Evolutionary conservation across 2,888 invertebrate species (phyloP).

Genomic region (Isotomurus palustris): DNA sequence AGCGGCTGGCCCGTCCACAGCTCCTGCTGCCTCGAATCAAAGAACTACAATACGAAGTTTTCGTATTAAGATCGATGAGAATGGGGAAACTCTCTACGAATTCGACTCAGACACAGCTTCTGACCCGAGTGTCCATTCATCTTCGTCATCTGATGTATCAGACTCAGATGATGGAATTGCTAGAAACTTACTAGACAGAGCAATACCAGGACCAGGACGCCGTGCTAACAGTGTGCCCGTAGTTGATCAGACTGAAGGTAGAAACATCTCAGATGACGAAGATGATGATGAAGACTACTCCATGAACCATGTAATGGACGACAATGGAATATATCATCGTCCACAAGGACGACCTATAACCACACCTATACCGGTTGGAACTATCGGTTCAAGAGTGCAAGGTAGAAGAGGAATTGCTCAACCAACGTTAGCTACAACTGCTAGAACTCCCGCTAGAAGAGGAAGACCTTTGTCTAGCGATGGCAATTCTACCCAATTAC

Average conservation of each 20-base stretch:
- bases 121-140: not conserved
- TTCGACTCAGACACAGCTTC: constrained; percentile 28
- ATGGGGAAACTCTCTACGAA: constrained; percentile 30
- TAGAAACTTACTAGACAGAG: no score
- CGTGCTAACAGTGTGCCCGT: no score
- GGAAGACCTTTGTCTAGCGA: no score
- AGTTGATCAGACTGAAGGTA: constrained; percentile 1
- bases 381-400: no score
- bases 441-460: not conserved
- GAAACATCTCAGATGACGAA: not conserved
- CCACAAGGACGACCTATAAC: not conserved
- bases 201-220: constrained; percentile 7
- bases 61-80: constrained; percentile 21
- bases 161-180: constrained; percentile 10
- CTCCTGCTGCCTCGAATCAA: no score
- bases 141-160: no score
- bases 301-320: not conserved
- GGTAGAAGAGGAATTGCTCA: not conserved
- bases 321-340: not conserved
- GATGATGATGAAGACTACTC: constrained; percentile 6
- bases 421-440: not conserved
- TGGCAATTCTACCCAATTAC: no score
- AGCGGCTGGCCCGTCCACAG: no score
- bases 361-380: no score
- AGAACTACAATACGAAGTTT: constrained; percentile 20